Conservation (phyloP, 2,888 invertebrate genomes). For the Thereva unica region DNA sequence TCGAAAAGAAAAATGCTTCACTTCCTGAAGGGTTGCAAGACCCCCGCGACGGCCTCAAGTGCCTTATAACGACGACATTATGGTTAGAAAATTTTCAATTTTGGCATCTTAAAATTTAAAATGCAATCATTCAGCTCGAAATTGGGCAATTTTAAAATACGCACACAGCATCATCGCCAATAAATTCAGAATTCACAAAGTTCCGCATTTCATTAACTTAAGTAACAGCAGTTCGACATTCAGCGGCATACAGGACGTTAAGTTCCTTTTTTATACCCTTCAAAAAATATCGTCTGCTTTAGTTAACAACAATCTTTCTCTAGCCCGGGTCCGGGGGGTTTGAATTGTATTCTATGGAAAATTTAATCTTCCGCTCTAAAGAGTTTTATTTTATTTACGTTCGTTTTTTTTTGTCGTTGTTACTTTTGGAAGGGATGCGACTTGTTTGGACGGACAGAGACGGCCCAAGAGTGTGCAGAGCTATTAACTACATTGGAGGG, state of each 20-base stretch:
- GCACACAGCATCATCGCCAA: slow-evolving; percentile 1
- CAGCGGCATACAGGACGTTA: slow-evolving; percentile 24
- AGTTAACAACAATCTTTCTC: neutral
- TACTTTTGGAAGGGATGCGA: slow-evolving; percentile 3
- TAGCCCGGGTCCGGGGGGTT: neutral
- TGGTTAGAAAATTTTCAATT: too few species aligned
- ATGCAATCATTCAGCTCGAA: too few species aligned
- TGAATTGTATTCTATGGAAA: slow-evolving; percentile 20
- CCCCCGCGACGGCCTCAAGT: too few species aligned
- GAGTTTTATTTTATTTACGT: slow-evolving; percentile 6
- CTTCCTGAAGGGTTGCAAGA: neutral
- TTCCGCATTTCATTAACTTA: slow-evolving; percentile 28
- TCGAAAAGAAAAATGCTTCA: neutral
- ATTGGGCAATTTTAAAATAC: too few species aligned
- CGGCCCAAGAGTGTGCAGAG: neutral
- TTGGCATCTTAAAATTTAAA: too few species aligned
- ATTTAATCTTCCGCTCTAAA: slow-evolving; percentile 33
- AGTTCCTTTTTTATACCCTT: neutral
- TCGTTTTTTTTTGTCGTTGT: too few species aligned
- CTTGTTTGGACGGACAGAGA: neutral
- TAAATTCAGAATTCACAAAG: slow-evolving; percentile 9
- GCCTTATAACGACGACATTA: too few species aligned
- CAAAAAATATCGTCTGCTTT: slow-evolving; percentile 11
- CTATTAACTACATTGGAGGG: slow-evolving; percentile 24
- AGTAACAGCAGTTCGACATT: slow-evolving; percentile 19